Base-by-base conservation (phyloP, 2,113 vertebrate genomes). In the Tyto alba region DNA sequence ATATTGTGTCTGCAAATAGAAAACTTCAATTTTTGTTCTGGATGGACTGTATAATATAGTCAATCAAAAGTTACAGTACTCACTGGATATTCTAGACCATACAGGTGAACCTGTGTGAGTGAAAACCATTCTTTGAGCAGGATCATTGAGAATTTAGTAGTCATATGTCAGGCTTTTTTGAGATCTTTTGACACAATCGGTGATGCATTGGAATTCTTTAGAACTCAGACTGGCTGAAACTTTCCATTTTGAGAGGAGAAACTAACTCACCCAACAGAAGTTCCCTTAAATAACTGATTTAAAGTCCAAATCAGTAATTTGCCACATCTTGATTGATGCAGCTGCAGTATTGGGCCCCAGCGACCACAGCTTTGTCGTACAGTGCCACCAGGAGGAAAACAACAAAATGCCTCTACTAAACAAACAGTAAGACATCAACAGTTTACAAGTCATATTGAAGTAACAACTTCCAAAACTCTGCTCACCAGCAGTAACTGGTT, bases 371-470 rank as follows among this genome's bases (percentile, higher is more conserved):
- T 47, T 72, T 88, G 53, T 86, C 92, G 79, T 85, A 25, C 88
- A 93, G 75, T 92, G 94, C 94, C 88, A 93, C 88, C 90, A 90
- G 82, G 67, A 95, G 88, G 94, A 93, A 94, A 95, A 85, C 71
- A 91, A 85, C 71, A 85, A 85, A 91, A 88, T 26, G 36, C 71
- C 13, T 85, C 25, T 16, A 5, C 27, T 20, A 79, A 90, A 78
- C 18, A 85, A 75, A 36, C 66, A 59, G 32, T 1, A 6, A 87
- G n/a, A 17, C 7, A 20, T 64, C 60, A 36, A 72, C 13, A 64
- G 40, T 88, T 78, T 34, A 71, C 22, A 59, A 89, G 52, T 55
- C n/a, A 14, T 21, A 59, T 4, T 2, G 0, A 78, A 78, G 20
- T 56, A 73, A 56, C 12, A 38, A 36, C 30, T 72, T 75, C 66